These are phyloP conservation scores for Marcusenius ussheri DNA, from an alignment of 2,113 vertebrate species.

Conservation along the genomic window DNA sequence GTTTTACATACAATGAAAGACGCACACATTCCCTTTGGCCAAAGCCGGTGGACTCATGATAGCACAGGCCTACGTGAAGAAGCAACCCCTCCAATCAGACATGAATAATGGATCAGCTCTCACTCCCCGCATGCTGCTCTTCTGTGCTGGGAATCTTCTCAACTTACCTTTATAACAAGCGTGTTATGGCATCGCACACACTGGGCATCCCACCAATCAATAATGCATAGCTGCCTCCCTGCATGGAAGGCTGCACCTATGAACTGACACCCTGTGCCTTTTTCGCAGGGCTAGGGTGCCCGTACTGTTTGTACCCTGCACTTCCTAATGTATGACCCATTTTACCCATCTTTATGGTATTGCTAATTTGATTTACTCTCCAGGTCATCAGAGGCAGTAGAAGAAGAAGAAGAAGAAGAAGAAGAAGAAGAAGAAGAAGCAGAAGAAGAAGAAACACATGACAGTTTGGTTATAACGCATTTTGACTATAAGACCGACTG, in stretches of 20 bases:
- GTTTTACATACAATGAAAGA: neutral
- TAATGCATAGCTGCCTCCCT: conserved; percentile 48
- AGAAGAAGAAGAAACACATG: neutral
- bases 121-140: conserved; percentile 66
- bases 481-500: neutral
- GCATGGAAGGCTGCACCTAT: conserved; percentile 23
- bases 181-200: conserved; percentile 60
- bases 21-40: neutral
- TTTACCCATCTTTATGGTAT: neutral
- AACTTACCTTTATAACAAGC: conserved; percentile 55
- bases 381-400: neutral
- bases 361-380: neutral
- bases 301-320: neutral
- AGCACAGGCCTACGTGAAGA: conserved; percentile 47
- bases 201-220: conserved; percentile 53
- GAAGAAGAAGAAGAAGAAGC: too few species aligned
- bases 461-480: neutral
- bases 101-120: conserved; percentile 71
- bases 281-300: neutral
- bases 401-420: neutral
- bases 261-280: neutral
- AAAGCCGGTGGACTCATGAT: conserved; percentile 24
- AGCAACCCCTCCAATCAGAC: conserved; percentile 56
- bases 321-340: neutral
- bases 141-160: conserved; percentile 59